Conservation (phyloP, 2,113 vertebrate species). For the Isichthys henryi region DNA sequence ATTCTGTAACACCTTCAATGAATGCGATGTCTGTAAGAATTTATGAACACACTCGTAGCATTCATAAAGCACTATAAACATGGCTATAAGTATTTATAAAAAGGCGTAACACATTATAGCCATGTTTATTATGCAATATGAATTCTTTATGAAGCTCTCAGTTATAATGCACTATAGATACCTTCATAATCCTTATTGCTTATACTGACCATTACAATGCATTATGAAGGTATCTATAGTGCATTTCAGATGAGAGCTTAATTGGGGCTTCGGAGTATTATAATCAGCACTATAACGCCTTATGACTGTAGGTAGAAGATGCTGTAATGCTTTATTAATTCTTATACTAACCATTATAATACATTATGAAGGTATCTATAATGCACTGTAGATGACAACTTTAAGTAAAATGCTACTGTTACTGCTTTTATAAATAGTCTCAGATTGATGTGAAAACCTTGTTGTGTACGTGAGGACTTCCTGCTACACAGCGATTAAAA, state of each 20-base stretch:
- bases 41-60: background rate
- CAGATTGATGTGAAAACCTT: background rate
- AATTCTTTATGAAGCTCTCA: no score
- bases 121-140: no score
- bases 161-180: background rate
- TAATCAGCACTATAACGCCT: no score
- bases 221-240: no score
- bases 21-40: background rate
- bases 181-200: background rate
- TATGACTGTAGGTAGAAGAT: no score
- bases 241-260: no score
- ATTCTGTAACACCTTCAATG: background rate
- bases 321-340: background rate
- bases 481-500: background rate
- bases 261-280: no score
- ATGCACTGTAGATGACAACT: background rate
- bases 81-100: background rate
- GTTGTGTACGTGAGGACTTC: background rate
- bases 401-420: background rate
- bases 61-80: background rate
- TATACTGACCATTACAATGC: no score
- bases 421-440: background rate
- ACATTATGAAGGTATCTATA: background rate
- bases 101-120: no score
- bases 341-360: background rate